Evolutionary conservation across 1,140 invertebrate species (phyloP), one percentile per base, ranked within the genome.

Genomic region (Monochamus saltuarius): DNA sequence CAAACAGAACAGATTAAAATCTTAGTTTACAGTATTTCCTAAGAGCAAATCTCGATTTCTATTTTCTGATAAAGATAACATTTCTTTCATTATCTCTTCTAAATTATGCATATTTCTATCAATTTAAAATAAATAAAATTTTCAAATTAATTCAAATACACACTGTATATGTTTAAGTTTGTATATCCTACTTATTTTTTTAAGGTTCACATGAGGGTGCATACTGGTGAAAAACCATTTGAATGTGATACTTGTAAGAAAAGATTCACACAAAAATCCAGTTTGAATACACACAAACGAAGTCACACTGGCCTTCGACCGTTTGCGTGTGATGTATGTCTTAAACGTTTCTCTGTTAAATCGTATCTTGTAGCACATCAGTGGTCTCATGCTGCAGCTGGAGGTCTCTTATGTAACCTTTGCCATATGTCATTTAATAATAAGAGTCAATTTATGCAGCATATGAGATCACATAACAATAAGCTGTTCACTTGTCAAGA

Each of bases 281-380:
- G 87, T 77, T 78, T 89, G 66, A 87, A 91, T 80, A 91, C 90
- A 73, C 90, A 93, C 81, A 90, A 90, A 78, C 82, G 89, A 67
- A 89, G 89, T 71, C 90, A 92, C 75, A 90, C 88, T 55, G 89
- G 89, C 66, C 87, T 90, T 73, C 79, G 86, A 60, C 89, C 90
- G 22, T 92, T 87, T 78, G 82, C 85, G 77, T 93, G 90, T 78
- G 84, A 87, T 71, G 79, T 87, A 69, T 89, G 87, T 77, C 81
- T 87, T 72, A 89, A 88, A 77, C 80, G 86, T 75, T 90, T 90
- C 74, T 86, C 88, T 13, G 87, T 89, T 47, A 89, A 89, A 73
- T 89, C 87, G 73, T 89, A 90, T 68, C 85, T 89, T 43, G 87
- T 85, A 40, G 87, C 87, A 19, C 88, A 90, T 71, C 79, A 87